These are phyloP conservation scores for Exephanes ischioxanthus DNA, from an alignment of 2,888 invertebrate species.

Conservation along the genomic window DNA sequence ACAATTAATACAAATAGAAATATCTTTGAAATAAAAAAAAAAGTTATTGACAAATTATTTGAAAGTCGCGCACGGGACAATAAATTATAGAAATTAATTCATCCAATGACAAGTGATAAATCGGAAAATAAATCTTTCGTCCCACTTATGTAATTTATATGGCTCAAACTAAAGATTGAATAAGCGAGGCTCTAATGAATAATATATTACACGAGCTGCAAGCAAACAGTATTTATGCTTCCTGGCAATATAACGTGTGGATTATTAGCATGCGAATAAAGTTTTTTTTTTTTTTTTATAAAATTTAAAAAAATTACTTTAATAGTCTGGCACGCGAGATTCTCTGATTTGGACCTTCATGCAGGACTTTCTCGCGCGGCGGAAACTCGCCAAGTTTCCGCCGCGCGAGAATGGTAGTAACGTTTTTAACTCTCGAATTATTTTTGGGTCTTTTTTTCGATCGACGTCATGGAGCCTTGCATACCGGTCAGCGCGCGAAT, in stretches of 20 bases:
- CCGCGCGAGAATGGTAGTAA: no score
- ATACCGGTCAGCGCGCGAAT: slow-evolving; percentile 18
- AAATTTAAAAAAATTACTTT: no score
- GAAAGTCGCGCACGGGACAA: no score
- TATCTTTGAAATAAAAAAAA: background rate
- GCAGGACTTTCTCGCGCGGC: background rate
- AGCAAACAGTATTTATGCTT: background rate
- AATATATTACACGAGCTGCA: background rate
- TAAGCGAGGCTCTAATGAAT: background rate
- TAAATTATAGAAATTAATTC: no score
- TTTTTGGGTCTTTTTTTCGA: background rate
- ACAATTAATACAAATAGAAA: background rate
- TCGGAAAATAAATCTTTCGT: no score
- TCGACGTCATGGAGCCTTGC: background rate
- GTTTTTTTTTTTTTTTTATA: no score
- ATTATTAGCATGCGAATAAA: no score
- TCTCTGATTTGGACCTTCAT: background rate
- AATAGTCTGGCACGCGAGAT: background rate
- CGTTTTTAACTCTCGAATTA: background rate
- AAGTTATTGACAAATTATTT: background rate
- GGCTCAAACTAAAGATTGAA: no score
- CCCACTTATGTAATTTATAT: no score
- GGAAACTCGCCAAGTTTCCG: background rate
- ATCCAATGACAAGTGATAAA: no score
- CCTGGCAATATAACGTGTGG: no score